Evolutionary conservation across 2,113 vertebrate species (phyloP).

Genomic region (western clawed frog (Xenopus tropicalis)): UCB_Xtro_10.0 CM004444.2:31396501-31397000

Average conservation of each 20-base stretch:
- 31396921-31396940: neutral
- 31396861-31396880: conserved; percentile 21
- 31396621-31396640: neutral
- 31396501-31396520: too few species aligned
- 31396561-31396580: too few species aligned
- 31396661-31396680: neutral
- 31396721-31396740: neutral
- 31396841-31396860: conserved; percentile 38
- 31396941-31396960: neutral
- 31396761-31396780: conserved; percentile 24
- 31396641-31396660: conserved; percentile 13
- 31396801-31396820: conserved; percentile 25
- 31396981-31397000: too few species aligned
- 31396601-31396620: too few species aligned
- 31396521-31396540: too few species aligned
- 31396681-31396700: conserved; percentile 31
- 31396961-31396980: too few species aligned
- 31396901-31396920: conserved; percentile 11
- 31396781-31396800: conserved; percentile 36
- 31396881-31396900: conserved; percentile 20
- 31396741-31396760: conserved; percentile 22
- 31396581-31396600: too few species aligned
- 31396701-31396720: neutral
- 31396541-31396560: too few species aligned
- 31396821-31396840: conserved; percentile 33